Base-by-base conservation (phyloP, 2,113 vertebrate genomes). In the Manacus vitellinus region DNA sequence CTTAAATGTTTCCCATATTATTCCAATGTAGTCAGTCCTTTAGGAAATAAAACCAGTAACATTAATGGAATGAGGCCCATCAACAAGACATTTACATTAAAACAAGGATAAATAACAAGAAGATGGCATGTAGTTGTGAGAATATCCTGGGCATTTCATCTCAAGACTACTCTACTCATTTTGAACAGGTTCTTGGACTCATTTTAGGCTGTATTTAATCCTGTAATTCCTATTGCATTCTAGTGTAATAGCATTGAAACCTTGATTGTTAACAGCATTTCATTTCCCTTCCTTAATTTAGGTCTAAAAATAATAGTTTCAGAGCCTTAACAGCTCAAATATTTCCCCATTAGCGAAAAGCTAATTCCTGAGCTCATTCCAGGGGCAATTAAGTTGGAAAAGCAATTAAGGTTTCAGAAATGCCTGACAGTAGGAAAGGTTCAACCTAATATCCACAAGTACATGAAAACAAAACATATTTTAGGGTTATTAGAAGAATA, bases 391-490 rank as follows among this genome's bases (percentile, higher is more conserved):
- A 96, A 92, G 35, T 67, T 78, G 39, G 55, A 91, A 97, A 97
- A 93, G 80, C 95, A 96, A 97, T 94, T 96, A 96, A 79, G 51
- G 58, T 52, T 92, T 96, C 92, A 96, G 70, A 96, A 95, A 92
- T 74, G 83, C 74, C 77, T 95, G 83, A 91, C 67, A 68, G 77
- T 78, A 76, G 49, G 55, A 91, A 96, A 94, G 43, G 94, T 92
- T 96, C 73, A 78, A 59, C 47, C 43, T 92, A 84, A 95, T 92
- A 91, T 44, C 58, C 73, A 94, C 52, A 43, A 94, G 46, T 18
- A 89, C 58, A 71, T 20, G 76, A 96, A 96, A 95, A 94, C 87
- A 96, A 95, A 96, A 89, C 35, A 70, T 67, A 70, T 91, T 93
- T 96, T 67, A 89, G 49, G 68, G 47, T 89, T 93, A 92, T 94